Conservation (phyloP, 2,797 vertebrate species). For the Sebastolobus altivelis region DNA sequence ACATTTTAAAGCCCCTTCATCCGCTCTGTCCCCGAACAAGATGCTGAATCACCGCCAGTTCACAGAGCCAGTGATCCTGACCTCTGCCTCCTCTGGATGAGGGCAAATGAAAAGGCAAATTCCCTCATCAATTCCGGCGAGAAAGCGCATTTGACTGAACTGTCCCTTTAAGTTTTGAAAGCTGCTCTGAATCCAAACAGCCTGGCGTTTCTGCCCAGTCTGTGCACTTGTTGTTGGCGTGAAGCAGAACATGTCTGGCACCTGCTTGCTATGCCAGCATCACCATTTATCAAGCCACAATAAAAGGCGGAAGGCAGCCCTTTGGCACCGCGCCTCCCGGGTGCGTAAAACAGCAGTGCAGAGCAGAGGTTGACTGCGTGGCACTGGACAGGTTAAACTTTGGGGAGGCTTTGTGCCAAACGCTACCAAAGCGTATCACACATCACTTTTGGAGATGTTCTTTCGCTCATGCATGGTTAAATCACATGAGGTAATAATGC, state of each 20-base stretch:
- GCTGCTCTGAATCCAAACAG: constrained; percentile 24
- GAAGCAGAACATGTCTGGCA: constrained; percentile 62
- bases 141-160: constrained; percentile 3
- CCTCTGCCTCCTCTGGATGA: constrained; percentile 43
- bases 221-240: constrained; percentile 63
- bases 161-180: constrained; percentile 58
- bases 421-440: background rate
- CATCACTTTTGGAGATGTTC: rapidly evolving
- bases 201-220: constrained; percentile 35
- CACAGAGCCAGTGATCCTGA: constrained; percentile 41
- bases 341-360: constrained; percentile 47
- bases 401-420: background rate
- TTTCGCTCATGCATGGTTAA: background rate
- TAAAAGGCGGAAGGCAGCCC: constrained; percentile 52
- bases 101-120: constrained; percentile 41
- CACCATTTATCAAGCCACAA: constrained; percentile 63
- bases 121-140: constrained; percentile 21
- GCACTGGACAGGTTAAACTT: constrained; percentile 5
- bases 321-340: constrained; percentile 40
- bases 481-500: background rate
- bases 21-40: constrained; percentile 25
- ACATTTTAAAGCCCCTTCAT: background rate
- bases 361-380: background rate
- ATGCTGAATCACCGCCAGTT: constrained; percentile 46
- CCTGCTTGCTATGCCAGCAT: constrained; percentile 65